phyloP scores from a whole-genome alignment of 2,888 invertebrate species.

The Phasia obesa region DNA sequence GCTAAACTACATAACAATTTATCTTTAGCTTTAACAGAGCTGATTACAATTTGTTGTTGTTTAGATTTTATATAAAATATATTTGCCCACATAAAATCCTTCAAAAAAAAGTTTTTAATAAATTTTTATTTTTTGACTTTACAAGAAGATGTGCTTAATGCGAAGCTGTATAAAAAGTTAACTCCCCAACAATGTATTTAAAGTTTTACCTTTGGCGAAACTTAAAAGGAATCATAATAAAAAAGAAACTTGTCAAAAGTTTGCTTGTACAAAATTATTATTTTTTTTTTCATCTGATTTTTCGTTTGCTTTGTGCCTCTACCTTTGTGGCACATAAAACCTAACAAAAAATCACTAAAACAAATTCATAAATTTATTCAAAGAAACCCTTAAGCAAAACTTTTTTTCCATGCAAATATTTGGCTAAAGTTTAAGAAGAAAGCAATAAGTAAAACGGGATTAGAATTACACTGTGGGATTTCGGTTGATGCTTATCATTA shows the following conservation, averaged over 20 bases:
- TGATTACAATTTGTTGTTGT: background rate
- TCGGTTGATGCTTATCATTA: conserved; percentile 21
- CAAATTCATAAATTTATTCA: conserved; percentile 53
- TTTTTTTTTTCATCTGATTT: background rate
- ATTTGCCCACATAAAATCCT: background rate
- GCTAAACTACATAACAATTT: background rate
- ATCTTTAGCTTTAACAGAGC: background rate
- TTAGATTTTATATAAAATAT: background rate
- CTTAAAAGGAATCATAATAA: conserved; percentile 35
- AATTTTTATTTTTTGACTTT: too few relatives aligned
- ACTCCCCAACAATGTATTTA: conserved; percentile 29
- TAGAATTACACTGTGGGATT: conserved; percentile 10
- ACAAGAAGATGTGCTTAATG: too few relatives aligned
- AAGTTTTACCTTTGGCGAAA: conserved; percentile 23
- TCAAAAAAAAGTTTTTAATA: background rate
- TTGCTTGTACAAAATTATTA: conserved; percentile 12
- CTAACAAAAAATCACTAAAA: background rate
- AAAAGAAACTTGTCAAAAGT: background rate
- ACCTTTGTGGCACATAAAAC: background rate
- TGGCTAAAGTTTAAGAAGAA: background rate
- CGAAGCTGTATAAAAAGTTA: background rate
- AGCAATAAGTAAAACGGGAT: conserved; percentile 32
- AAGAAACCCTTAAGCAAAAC: conserved; percentile 52
- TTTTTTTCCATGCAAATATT: conserved; percentile 42
- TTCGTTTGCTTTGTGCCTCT: conserved; percentile 5